Conservation (phyloP, 2,888 invertebrate genomes). For the Caenorhabditis sp. region DNA sequence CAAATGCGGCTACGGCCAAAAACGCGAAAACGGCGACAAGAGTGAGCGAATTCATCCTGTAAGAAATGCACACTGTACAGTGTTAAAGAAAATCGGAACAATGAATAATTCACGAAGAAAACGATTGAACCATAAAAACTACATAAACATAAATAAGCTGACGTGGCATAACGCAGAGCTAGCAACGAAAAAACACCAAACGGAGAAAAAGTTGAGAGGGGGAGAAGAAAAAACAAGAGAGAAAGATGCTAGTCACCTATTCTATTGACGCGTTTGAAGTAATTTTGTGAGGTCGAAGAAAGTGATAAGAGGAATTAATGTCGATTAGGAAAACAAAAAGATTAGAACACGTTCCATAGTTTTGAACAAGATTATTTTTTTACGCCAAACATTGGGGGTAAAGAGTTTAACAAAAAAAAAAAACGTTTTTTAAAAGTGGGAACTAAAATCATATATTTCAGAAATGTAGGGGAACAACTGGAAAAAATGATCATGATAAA, state of each 20-base stretch:
- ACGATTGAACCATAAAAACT: neutral
- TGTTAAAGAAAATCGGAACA: neutral
- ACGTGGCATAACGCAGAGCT: neutral
- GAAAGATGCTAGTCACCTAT: neutral
- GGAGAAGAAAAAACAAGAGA: neutral
- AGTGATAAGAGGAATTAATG: neutral
- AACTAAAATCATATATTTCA: too few relatives aligned
- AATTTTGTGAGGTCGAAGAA: neutral
- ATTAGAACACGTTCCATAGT: too few relatives aligned
- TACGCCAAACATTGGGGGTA: too few relatives aligned
- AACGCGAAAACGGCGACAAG: neutral
- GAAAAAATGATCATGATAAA: too few relatives aligned
- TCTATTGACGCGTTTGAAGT: neutral
- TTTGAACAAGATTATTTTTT: too few relatives aligned
- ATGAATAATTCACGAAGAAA: neutral
- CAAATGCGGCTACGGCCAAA: neutral
- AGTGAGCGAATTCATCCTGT: neutral
- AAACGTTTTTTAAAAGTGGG: too few relatives aligned
- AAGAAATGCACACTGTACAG: too few relatives aligned
- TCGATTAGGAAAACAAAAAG: too few relatives aligned
- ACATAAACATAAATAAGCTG: neutral
- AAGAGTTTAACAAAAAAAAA: too few relatives aligned
- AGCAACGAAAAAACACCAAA: neutral
- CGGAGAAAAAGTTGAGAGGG: neutral
- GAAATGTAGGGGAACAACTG: too few relatives aligned